Conservation (phyloP, 1,140 invertebrate genomes). For the Formica exsecta region DNA sequence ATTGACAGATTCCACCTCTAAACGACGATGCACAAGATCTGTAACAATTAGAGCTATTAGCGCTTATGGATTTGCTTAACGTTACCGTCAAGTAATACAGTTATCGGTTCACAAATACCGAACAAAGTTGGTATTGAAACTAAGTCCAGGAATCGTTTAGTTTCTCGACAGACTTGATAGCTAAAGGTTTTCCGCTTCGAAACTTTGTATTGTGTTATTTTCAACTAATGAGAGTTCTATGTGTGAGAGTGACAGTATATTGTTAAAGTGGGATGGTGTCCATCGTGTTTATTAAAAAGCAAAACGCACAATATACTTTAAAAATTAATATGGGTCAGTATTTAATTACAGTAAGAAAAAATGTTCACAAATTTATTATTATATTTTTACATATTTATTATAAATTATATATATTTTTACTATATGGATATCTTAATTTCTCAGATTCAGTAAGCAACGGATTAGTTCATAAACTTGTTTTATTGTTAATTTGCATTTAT, state of each 20-base stretch:
- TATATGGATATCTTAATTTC: constrained; percentile 7
- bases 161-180: constrained; percentile 67
- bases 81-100: constrained; percentile 83
- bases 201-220: not conserved
- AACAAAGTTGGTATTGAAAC: constrained; percentile 64
- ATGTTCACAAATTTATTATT: not conserved
- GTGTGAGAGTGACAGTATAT: not conserved
- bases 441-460: constrained; percentile 70
- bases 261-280: not conserved
- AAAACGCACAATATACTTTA: constrained; percentile 8
- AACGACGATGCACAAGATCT: constrained; percentile 66
- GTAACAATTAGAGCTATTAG: constrained; percentile 84
- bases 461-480: constrained; percentile 67
- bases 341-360: not conserved
- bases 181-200: constrained; percentile 42
- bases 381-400: not conserved
- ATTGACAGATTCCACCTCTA: not conserved
- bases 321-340: constrained; percentile 49
- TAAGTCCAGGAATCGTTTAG: constrained; percentile 73
- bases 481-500: constrained; percentile 69
- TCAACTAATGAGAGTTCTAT: not conserved
- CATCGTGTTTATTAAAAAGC: not conserved
- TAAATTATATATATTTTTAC: not conserved
- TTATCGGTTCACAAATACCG: constrained; percentile 74
- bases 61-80: constrained; percentile 82